These are phyloP conservation scores for Drosophila rhopaloa DNA, from an alignment of 1,140 invertebrate genomes.

Conservation along the genomic window DNA sequence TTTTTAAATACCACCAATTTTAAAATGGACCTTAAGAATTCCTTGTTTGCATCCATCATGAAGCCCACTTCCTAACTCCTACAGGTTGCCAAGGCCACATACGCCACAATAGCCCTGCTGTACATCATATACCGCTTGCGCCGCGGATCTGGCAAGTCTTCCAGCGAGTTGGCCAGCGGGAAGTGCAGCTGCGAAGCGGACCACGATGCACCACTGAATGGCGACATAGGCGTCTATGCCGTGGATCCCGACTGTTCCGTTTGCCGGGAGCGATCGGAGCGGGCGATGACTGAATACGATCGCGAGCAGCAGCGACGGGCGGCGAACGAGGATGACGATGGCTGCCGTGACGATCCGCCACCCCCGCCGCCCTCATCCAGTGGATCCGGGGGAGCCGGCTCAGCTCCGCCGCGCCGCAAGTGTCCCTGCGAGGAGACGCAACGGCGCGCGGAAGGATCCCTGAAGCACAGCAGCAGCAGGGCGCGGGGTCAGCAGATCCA, in stretches of 20 bases:
- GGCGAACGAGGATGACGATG: constrained; percentile 18
- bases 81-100: constrained; percentile 73
- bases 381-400: neutral
- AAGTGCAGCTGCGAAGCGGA: constrained; percentile 37
- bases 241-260: constrained; percentile 38
- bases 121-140: constrained; percentile 64
- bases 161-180: constrained; percentile 16
- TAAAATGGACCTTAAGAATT: no score
- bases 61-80: neutral
- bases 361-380: constrained; percentile 23
- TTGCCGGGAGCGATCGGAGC: constrained; percentile 49
- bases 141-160: constrained; percentile 23
- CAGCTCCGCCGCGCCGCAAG: constrained; percentile 33
- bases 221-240: constrained; percentile 28
- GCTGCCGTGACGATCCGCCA: constrained; percentile 20
- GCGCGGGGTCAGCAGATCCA: constrained; percentile 1
- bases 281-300: constrained; percentile 48
- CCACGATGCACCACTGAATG: neutral
- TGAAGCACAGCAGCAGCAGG: constrained; percentile 16
- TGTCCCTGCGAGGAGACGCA: constrained; percentile 61
- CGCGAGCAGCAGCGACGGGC: constrained; percentile 35
- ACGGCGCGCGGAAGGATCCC: constrained; percentile 2
- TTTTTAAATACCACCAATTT: no score
- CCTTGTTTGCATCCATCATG: neutral
- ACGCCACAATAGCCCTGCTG: constrained; percentile 63